Conservation (phyloP, 2,113 vertebrate genomes). For the Proteles cristata region DNA sequence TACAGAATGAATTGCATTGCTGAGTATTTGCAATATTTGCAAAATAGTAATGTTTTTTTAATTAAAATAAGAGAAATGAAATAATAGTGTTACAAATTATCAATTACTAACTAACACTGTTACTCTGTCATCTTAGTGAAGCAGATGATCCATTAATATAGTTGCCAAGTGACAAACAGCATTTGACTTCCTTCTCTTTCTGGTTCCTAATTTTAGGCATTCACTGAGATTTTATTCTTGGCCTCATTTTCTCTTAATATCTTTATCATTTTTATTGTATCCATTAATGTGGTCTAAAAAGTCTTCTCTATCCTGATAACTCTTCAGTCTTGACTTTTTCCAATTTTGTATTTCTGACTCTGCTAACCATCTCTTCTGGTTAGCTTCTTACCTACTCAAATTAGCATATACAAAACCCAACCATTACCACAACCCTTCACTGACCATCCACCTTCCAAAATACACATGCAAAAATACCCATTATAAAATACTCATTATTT, state of each 20-base stretch:
- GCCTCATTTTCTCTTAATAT: neutral
- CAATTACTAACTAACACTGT: neutral
- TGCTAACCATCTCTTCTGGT: neutral
- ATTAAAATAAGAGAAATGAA: neutral
- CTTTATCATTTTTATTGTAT: neutral
- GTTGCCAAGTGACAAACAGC: neutral
- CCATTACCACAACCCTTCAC: neutral
- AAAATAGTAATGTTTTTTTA: neutral
- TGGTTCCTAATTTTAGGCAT: neutral
- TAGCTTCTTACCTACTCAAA: neutral
- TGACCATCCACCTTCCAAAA: neutral
- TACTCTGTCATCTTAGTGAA: neutral
- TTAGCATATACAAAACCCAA: neutral
- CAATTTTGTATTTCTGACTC: neutral
- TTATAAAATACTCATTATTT: neutral
- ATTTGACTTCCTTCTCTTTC: neutral
- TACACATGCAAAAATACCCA: neutral
- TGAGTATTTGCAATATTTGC: neutral
- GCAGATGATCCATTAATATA: neutral
- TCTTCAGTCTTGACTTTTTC: neutral
- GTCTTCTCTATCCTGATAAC: neutral
- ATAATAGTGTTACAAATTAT: neutral
- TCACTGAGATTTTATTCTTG: neutral
- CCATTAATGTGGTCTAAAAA: neutral
- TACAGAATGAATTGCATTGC: neutral